Percentiles rank a stretch among this genome's conserved stretches.
phyloP scores from a whole-genome alignment of 2,113 vertebrate genomes.

The Haliaeetus leucogaster region DNA sequence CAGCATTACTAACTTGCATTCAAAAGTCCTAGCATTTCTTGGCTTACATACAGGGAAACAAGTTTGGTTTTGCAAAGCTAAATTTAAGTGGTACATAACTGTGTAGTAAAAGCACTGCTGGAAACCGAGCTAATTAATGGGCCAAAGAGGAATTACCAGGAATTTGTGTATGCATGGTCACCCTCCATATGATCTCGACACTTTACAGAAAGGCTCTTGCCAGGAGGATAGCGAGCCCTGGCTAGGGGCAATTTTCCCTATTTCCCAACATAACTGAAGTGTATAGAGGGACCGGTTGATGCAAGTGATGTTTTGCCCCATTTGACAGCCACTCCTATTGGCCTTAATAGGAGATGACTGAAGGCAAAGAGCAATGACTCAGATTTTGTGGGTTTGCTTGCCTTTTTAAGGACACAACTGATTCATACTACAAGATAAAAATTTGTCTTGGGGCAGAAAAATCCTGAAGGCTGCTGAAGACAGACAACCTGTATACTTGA shows the following conservation, averaged over 20 bases:
- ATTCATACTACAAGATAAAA: background rate
- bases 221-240: background rate
- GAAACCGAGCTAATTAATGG: background rate
- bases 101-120: background rate
- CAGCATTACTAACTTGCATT: background rate
- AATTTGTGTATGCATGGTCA: background rate
- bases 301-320: background rate
- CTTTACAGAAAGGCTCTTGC: background rate
- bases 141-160: background rate
- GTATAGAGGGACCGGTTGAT: background rate
- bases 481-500: background rate
- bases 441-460: background rate
- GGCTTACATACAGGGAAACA: background rate
- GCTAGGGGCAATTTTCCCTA: background rate
- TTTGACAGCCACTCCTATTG: background rate
- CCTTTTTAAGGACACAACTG: background rate
- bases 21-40: background rate
- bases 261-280: background rate
- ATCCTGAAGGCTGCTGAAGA: background rate
- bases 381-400: background rate
- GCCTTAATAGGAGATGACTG: background rate
- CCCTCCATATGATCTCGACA: rapidly evolving
- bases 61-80: background rate
- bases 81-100: background rate
- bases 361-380: background rate